Percentiles rank a stretch among this genome's conserved stretches.
Evolutionary conservation across 92 coral and sea anemone genomes (phyloP).

Genomic region (Virgularia gustaviana): DNA sequence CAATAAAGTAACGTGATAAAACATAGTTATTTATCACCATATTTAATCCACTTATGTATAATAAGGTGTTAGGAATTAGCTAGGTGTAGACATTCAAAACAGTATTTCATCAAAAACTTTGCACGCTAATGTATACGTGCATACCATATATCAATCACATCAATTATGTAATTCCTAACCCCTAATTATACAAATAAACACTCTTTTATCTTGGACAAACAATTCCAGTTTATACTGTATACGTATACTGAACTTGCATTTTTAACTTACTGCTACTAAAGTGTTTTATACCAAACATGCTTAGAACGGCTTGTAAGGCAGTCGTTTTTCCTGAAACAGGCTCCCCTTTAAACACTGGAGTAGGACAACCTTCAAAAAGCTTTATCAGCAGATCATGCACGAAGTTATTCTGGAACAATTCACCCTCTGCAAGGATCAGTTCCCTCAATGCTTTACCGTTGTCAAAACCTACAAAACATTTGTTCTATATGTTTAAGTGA

Average conservation of each 20-base stretch:
- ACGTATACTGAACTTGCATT: not conserved
- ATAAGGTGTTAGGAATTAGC: too few relatives aligned
- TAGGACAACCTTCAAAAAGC: slow-evolving; percentile 59
- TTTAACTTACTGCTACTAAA: slow-evolving; percentile 26
- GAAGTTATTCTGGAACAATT: slow-evolving; percentile 51
- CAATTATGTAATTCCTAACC: too few relatives aligned
- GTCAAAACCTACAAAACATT: slow-evolving; percentile 48
- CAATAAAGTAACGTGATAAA: not conserved
- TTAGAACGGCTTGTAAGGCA: slow-evolving; percentile 45
- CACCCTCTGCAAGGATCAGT: slow-evolving; percentile 40
- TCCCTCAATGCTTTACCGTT: slow-evolving; percentile 40
- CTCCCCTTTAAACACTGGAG: slow-evolving; percentile 49
- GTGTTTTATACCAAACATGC: slow-evolving; percentile 33
- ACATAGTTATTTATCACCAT: not conserved
- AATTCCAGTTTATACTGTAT: not conserved
- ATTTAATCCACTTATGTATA: too few relatives aligned
- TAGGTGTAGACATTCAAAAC: too few relatives aligned
- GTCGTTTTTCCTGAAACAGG: slow-evolving; percentile 64
- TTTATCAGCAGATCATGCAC: slow-evolving; percentile 50
- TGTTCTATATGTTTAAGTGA: too few relatives aligned
- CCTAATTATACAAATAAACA: too few relatives aligned
- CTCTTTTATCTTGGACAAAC: too few relatives aligned
- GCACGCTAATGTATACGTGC: too few relatives aligned
- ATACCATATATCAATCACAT: too few relatives aligned
- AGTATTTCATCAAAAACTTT: too few relatives aligned